Base-by-base conservation (phyloP, 2,113 vertebrate species). In the Neolamprologus sp. region DNA sequence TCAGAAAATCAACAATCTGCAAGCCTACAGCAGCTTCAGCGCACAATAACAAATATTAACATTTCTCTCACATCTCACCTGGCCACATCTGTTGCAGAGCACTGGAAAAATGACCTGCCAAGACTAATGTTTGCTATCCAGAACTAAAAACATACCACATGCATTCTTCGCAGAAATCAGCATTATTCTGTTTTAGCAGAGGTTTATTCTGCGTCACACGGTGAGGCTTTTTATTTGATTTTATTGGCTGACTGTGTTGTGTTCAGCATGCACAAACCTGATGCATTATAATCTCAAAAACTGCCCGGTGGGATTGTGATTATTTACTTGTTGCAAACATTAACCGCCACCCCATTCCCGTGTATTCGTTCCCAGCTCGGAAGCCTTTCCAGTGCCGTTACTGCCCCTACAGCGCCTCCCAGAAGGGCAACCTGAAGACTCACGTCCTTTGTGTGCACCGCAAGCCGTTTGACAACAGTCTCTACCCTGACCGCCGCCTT, bases 371-470 rank as follows among this genome's bases (percentile, higher is more conserved):
- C 57, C 30, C 95, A 99, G 98, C 96, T 96, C 97, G 97, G 94
- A 96, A 98, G 96, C 97, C 98, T 47, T 99, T 98, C 97, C 98
- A 98, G 95, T 99, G 98, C 95, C 93, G 97, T 92, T 99, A 98
- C 95, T 99, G 98, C 86, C 97, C 98, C 5, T 99, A 99, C 96
- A 98, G 98, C 95, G 98, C 98, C 95, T 98, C 98, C 83, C 98
- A 99, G 97, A 99, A 99, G 95, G 98, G 98, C 88, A 98, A 99
- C 91, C 96, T 99, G 95, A 99, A 99, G 97, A 99, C 98, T 82
- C 98, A 99, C 13, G 98, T 99, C 83, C 97, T 98, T 85, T 99
- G 98, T 6, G 98, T 99, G 88, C 98, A 99, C 95, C 98, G 98
- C 90, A 98, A 98, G 96, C 98, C 98, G 94, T 99, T 99, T 35